These are phyloP conservation scores for Heteromurus nitidus DNA, from an alignment of 2,888 invertebrate species.

Conservation along the genomic window DNA sequence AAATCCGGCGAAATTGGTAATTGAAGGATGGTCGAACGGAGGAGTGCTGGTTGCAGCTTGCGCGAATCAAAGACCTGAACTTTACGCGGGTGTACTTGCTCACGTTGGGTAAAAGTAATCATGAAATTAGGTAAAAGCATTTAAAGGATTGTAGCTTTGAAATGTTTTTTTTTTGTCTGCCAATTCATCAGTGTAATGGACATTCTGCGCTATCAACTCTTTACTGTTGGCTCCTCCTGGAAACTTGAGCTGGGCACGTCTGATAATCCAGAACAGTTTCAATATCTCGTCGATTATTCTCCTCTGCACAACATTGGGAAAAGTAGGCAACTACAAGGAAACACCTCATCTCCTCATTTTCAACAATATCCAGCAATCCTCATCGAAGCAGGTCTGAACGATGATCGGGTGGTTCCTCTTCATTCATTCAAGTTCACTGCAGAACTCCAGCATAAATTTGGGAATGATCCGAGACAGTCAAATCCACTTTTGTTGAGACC, in stretches of 20 bases:
- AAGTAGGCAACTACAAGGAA: too few species aligned
- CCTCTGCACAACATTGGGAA: conserved; percentile 68
- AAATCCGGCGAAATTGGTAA: conserved; percentile 80
- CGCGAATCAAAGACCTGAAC: conserved; percentile 94
- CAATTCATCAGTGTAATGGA: conserved; percentile 58
- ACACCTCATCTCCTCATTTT: too few species aligned
- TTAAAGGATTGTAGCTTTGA: not conserved
- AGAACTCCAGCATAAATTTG: conserved; percentile 86
- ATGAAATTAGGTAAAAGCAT: conserved; percentile 4
- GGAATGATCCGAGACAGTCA: conserved; percentile 79
- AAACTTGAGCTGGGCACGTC: conserved; percentile 53
- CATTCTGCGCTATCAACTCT: conserved; percentile 60
- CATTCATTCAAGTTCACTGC: conserved; percentile 98
- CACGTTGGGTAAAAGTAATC: conserved; percentile 87
- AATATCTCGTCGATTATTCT: conserved; percentile 52
- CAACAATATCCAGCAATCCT: too few species aligned
- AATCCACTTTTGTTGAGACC: conserved; percentile 92
- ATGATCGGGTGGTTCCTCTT: conserved; percentile 96
- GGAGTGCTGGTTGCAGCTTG: conserved; percentile 96
- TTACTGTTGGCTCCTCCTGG: conserved; percentile 63
- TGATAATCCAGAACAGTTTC: conserved; percentile 42
- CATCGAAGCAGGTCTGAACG: too few species aligned
- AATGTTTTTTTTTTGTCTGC: not conserved
- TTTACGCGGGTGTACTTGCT: conserved; percentile 93
- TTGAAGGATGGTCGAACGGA: conserved; percentile 90